Base-by-base conservation (phyloP, 2,888 invertebrate genomes). In the Autographa pulchrina region DNA sequence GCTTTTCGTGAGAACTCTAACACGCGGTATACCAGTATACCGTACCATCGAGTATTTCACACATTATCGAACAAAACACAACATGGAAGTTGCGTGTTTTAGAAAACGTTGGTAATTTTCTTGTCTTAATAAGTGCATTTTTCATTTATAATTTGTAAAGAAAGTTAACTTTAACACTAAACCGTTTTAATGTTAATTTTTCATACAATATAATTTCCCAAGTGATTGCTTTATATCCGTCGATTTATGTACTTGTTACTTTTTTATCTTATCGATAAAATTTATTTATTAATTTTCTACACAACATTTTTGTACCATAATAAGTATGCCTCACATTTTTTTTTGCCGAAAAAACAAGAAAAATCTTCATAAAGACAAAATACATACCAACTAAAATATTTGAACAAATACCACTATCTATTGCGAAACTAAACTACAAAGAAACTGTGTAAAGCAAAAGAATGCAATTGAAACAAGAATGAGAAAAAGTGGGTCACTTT, bases 61-160 rank as follows among this genome's bases (percentile, higher is more conserved):
- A 73, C 77, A 48, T 65, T 64, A 64, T 62, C 74, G 66, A 68
- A 68, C 61, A 64, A 68, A 70, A 59, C 58, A 58, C 62, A 56
- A 70, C 69, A 73, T 69, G 65, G 59, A 73, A 71, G 64, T 73
- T 56, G 77, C 81, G 66, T 73, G 68, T 75, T 48, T 48, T n/a
- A 59, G 32, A 32, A n/a, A 59, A 32, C 59, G 32, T 25, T 25
- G 25, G 25, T 52, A 63, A 68, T 78, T 31, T 74, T 68, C 59
- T 65, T 78, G 74, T 68, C 7, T 38, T 65, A 59, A 65, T 62
- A 14, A 56, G 76, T 56, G 14, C 11, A 43, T 54, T 76, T 67
- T 64, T 54, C n/a, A 0, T 63, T 60, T 25, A 1, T 52, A 62
- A 59, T 48, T 11, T 2, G 4, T 18, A 6, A 66, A 65, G 18